Percentiles rank a stretch among this genome's conserved stretches.
phyloP scores from a whole-genome alignment of 2,888 invertebrate genomes.

The Temnothorax rugatulus region DNA sequence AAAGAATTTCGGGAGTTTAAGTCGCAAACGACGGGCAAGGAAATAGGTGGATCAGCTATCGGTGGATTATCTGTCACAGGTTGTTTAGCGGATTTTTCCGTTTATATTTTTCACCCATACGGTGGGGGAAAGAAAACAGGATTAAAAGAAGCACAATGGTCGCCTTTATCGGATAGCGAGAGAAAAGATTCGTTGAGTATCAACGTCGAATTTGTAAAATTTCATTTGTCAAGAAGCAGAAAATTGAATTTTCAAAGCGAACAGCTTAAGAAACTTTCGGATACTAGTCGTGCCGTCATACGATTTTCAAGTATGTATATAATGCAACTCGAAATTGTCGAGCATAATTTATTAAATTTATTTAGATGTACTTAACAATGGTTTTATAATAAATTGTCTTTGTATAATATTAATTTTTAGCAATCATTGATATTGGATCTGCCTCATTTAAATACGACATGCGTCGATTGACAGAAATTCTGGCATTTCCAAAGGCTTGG shows the following conservation, averaged over 20 bases:
- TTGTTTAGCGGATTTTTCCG: constrained; percentile 98
- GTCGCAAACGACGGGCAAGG: constrained; percentile 84
- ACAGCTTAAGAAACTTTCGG: constrained; percentile 86
- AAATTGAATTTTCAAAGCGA: constrained; percentile 93
- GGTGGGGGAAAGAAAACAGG: constrained; percentile 95
- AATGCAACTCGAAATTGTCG: constrained; percentile 12
- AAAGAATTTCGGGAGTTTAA: constrained; percentile 85
- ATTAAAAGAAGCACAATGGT: constrained; percentile 93
- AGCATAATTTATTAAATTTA: neutral
- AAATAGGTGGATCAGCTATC: constrained; percentile 89
- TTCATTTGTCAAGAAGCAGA: constrained; percentile 96
- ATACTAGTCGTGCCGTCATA: constrained; percentile 95
- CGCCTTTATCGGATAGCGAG: constrained; percentile 94
- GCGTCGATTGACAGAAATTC: constrained; percentile 97
- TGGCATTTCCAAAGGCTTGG: constrained; percentile 99
- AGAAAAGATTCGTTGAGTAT: constrained; percentile 98
- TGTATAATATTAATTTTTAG: constrained; percentile 85
- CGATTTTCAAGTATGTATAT: constrained; percentile 93
- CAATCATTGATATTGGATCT: constrained; percentile 97
- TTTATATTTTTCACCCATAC: constrained; percentile 99
- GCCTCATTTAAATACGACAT: constrained; percentile 99
- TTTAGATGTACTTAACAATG: constrained; percentile 13
- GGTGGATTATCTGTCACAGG: constrained; percentile 98
- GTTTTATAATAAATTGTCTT: constrained; percentile 14
- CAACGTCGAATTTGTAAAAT: constrained; percentile 98